phyloP scores from a whole-genome alignment of 1,140 invertebrate species.

The Macrocentrus cingulum region DNA sequence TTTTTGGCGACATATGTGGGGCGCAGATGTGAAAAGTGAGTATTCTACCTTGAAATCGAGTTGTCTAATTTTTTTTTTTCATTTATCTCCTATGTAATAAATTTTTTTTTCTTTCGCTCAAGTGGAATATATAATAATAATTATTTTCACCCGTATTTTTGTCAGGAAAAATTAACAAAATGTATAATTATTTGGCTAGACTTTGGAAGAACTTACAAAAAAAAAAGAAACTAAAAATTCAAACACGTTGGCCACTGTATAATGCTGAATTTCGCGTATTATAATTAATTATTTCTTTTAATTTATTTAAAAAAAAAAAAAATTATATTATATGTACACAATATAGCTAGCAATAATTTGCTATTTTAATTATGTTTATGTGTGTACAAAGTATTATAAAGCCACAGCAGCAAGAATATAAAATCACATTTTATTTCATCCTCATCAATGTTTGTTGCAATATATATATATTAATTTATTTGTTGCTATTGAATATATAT shows the following conservation, averaged over 20 bases:
- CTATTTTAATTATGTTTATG: conserved; percentile 17
- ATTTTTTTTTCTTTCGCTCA: conserved; percentile 8
- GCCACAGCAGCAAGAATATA: conserved; percentile 22
- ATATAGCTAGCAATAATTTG: conserved; percentile 14
- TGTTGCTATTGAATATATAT: conserved; percentile 14
- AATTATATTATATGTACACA: too few species aligned
- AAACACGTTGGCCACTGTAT: conserved; percentile 22
- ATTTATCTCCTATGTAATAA: conserved; percentile 8
- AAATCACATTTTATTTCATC: conserved; percentile 19
- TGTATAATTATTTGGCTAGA: conserved; percentile 20
- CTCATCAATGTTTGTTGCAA: conserved; percentile 20
- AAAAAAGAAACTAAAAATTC: too few species aligned
- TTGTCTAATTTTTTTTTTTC: conserved; percentile 40
- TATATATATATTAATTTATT: conserved; percentile 12
- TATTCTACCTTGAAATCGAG: conserved; percentile 43
- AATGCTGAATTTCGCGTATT: conserved; percentile 21
- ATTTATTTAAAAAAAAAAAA: too few species aligned
- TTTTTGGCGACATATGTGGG: conserved; percentile 60
- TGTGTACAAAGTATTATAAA: conserved; percentile 23
- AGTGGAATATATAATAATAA: conserved; percentile 16
- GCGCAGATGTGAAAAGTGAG: conserved; percentile 53
- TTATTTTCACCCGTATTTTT: background rate
- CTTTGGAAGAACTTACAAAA: conserved; percentile 15
- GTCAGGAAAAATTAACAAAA: background rate
- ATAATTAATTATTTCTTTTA: too few species aligned